Evolutionary conservation across 2,888 invertebrate species (phyloP).

Genomic region (Criorhina ranunculi): DNA sequence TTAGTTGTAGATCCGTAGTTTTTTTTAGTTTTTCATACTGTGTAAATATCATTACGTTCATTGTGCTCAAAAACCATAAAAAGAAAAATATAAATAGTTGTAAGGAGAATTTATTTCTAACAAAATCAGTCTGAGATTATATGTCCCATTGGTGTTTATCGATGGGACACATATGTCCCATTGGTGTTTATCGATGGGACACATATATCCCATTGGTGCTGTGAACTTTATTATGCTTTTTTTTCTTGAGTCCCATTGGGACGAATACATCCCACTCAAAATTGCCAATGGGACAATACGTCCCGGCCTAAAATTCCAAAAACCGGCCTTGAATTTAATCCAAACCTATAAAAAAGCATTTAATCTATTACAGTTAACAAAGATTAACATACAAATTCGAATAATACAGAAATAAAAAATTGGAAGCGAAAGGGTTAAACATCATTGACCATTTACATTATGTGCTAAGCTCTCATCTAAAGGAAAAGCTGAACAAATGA

Average conservation of each 20-base stretch:
- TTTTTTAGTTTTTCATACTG: background rate
- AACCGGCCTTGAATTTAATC: slow-evolving; percentile 20
- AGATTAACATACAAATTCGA: background rate
- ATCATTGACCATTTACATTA: no score
- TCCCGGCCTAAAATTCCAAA: slow-evolving; percentile 13
- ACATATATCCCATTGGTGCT: slow-evolving; percentile 17
- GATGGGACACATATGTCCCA: slow-evolving; percentile 20
- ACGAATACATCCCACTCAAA: slow-evolving; percentile 11
- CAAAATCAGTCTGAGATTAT: slow-evolving; percentile 19
- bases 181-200: slow-evolving; percentile 22
- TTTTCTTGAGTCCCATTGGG: slow-evolving; percentile 10
- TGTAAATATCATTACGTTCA: slow-evolving; percentile 3
- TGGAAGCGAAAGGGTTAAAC: background rate
- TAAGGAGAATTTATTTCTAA: slow-evolving; percentile 7
- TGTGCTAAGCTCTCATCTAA: no score
- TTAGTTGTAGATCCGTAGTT: background rate
- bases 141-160: slow-evolving; percentile 19
- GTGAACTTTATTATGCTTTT: slow-evolving; percentile 1
- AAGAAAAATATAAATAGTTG: slow-evolving; percentile 11
- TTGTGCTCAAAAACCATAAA: slow-evolving; percentile 12
- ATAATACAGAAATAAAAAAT: slow-evolving; percentile 29
- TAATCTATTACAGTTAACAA: slow-evolving; percentile 8
- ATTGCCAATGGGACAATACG: slow-evolving; percentile 25
- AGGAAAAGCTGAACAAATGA: no score
- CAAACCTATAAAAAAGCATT: slow-evolving; percentile 19